phyloP scores from a whole-genome alignment of 2,113 vertebrate species.

The Callocephalon fimbriatum region DNA sequence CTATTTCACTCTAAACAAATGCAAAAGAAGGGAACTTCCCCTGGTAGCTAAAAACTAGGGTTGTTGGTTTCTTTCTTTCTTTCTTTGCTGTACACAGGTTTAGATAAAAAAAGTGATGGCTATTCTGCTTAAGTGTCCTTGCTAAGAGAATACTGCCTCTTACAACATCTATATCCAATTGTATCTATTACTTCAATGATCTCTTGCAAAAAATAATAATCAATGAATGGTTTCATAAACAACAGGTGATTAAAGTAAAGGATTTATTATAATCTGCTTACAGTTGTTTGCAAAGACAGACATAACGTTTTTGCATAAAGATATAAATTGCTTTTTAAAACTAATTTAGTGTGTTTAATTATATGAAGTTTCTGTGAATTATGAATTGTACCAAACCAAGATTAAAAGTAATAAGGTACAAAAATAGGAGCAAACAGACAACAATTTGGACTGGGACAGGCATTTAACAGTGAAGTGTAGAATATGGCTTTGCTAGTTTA shows the following conservation, averaged over 20 bases:
- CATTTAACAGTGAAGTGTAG: constrained; percentile 81
- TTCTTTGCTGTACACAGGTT: constrained; percentile 48
- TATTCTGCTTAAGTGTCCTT: constrained; percentile 67
- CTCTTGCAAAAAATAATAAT: constrained; percentile 66
- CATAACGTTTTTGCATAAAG: constrained; percentile 87
- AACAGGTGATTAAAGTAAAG: constrained; percentile 85
- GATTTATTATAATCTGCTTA: constrained; percentile 87
- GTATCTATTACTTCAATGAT: constrained; percentile 41
- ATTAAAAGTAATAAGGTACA: constrained; percentile 86
- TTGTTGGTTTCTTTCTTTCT: not conserved
- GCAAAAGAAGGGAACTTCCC: not conserved
- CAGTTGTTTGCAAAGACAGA: constrained; percentile 87
- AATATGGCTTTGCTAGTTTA: constrained; percentile 85
- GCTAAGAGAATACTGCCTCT: constrained; percentile 70
- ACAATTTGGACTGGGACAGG: constrained; percentile 82
- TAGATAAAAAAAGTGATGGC: constrained; percentile 67
- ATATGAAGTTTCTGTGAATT: constrained; percentile 84
- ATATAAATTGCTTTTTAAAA: constrained; percentile 87
- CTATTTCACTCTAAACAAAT: constrained; percentile 75
- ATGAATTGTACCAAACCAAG: constrained; percentile 87
- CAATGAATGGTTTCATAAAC: constrained; percentile 79
- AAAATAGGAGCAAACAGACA: constrained; percentile 85
- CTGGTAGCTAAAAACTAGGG: not conserved
- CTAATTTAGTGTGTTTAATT: constrained; percentile 86
- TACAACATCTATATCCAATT: constrained; percentile 71